Evolutionary conservation across 2,797 vertebrate genomes (phyloP).

Genomic region (Naso thynnoides): DNA sequence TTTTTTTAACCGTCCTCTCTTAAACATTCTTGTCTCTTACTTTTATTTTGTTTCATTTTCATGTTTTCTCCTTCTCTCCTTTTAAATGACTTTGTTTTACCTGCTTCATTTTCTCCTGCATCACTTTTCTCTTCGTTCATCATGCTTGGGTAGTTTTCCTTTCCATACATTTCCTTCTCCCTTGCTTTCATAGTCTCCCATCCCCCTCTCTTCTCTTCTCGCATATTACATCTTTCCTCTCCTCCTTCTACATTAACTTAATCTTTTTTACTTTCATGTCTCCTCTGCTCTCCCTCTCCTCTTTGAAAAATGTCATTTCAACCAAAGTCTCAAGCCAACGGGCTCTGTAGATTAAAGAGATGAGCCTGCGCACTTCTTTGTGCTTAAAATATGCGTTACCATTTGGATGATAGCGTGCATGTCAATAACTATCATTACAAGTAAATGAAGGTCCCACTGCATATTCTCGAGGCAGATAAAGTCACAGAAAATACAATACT

Average conservation of each 20-base stretch:
- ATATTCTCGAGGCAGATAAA: not conserved
- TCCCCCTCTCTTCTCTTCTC: not conserved
- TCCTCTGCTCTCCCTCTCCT: constrained; percentile 9
- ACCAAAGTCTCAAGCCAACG: not conserved
- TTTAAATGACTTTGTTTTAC: not conserved
- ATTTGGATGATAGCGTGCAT: not conserved
- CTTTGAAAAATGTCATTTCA: constrained; percentile 21
- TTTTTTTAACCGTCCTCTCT: not conserved
- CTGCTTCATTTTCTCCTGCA: constrained; percentile 1
- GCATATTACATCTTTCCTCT: not conserved
- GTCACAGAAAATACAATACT: constrained; percentile 1
- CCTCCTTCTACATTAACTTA: not conserved
- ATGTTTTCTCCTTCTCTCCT: constrained; percentile 2
- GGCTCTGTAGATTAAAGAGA: constrained; percentile 10
- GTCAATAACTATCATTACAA: not conserved
- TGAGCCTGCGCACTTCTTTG: not conserved
- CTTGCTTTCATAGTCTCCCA: not conserved
- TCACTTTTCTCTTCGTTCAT: not conserved
- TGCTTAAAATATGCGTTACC: not conserved
- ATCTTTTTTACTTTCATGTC: constrained; percentile 16
- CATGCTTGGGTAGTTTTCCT: not conserved
- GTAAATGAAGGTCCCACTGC: constrained; percentile 1
- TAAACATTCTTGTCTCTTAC: not conserved
- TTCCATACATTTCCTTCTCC: not conserved
- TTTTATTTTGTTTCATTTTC: not conserved